Evolutionary conservation across 2,888 invertebrate genomes (phyloP).

Genomic region (Hirtodrosophila confusa): DNA sequence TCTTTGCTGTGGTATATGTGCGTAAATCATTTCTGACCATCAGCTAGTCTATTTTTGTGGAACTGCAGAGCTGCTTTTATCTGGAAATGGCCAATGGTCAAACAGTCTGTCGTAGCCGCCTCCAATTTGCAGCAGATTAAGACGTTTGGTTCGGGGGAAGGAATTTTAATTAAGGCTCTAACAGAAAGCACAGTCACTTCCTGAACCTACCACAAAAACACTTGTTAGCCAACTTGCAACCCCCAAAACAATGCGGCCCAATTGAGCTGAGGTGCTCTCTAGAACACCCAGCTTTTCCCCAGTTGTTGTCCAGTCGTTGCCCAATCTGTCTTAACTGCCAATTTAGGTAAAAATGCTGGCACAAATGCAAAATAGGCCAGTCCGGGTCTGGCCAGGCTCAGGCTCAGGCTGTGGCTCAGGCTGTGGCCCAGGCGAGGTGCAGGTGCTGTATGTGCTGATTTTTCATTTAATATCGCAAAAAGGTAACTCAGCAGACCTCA

Average conservation of each 20-base stretch:
- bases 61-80: background rate
- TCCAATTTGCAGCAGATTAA: slow-evolving; percentile 47
- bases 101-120: slow-evolving; percentile 1
- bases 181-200: slow-evolving; percentile 23
- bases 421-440: too few relatives aligned
- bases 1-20: too few relatives aligned
- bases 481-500: slow-evolving; percentile 14
- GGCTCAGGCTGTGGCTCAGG: too few relatives aligned
- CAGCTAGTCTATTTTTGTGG: too few relatives aligned
- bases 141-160: slow-evolving; percentile 41
- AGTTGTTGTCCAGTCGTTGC: slow-evolving; percentile 13
- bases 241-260: slow-evolving; percentile 30
- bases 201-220: slow-evolving; percentile 47
- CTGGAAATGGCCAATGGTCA: too few relatives aligned
- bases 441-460: slow-evolving; percentile 47
- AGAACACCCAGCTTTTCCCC: slow-evolving; percentile 26
- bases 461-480: slow-evolving; percentile 67
- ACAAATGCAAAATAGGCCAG: slow-evolving; percentile 48
- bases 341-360: slow-evolving; percentile 70
- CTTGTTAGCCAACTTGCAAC: slow-evolving; percentile 51
- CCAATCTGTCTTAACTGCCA: slow-evolving; percentile 65
- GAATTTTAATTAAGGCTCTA: slow-evolving; percentile 60
- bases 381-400: background rate
- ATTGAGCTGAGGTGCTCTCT: slow-evolving; percentile 22
- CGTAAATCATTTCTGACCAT: too few relatives aligned